Evolutionary conservation across 2,113 vertebrate genomes (phyloP).

Genomic region (Leucopsar rothschildi): DNA sequence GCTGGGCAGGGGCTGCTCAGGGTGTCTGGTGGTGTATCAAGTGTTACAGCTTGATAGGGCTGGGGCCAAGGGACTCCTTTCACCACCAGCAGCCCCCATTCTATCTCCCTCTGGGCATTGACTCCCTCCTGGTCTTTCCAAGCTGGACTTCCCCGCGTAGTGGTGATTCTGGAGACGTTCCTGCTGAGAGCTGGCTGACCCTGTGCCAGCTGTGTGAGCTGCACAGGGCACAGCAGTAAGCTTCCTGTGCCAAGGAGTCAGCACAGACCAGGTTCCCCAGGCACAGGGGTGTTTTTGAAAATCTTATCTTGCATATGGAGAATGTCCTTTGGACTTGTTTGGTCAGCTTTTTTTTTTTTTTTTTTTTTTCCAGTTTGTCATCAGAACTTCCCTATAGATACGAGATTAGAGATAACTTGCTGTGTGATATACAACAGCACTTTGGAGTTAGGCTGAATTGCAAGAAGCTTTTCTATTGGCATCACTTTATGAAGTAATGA

Average conservation of each 20-base stretch:
- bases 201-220: not conserved
- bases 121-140: not conserved
- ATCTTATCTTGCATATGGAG: not conserved
- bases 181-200: no score
- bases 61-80: fast-evolving
- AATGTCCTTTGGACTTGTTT: not conserved
- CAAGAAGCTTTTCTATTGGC: not conserved
- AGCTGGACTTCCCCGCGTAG: not conserved
- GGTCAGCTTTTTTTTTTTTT: not conserved
- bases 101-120: fast-evolving
- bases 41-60: fast-evolving
- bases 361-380: not conserved
- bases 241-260: not conserved
- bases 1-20: not conserved
- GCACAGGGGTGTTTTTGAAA: not conserved
- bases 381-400: not conserved
- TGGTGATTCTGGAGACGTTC: not conserved
- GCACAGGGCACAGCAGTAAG: fast-evolving
- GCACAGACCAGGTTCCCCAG: not conserved
- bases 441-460: not conserved
- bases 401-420: not conserved
- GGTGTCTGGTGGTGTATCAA: not conserved
- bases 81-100: fast-evolving
- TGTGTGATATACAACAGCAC: not conserved
- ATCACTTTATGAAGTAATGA: not conserved